These are phyloP conservation scores for Apeira syringaria DNA, from an alignment of 2,888 invertebrate species.

Conservation along the genomic window DNA sequence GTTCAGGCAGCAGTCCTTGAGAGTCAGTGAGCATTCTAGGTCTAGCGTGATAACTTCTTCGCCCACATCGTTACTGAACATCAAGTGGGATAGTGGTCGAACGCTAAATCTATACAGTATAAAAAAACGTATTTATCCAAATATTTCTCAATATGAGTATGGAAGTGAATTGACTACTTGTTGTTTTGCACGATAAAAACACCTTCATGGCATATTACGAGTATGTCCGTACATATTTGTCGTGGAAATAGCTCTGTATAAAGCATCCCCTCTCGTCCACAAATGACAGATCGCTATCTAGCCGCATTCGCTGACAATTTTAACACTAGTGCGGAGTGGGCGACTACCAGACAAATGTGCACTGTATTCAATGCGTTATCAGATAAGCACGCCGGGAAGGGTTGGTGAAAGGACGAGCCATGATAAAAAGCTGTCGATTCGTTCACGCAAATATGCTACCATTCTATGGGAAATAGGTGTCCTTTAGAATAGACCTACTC, in stretches of 20 bases:
- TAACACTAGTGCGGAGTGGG: constrained; percentile 77
- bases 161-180: no score
- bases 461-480: constrained; percentile 74
- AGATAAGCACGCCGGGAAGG: constrained; percentile 74
- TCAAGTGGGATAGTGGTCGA: no score
- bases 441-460: constrained; percentile 69
- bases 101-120: no score
- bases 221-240: no score
- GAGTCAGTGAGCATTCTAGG: no score
- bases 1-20: no score
- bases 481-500: constrained; percentile 52
- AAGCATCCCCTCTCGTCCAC: constrained; percentile 45
- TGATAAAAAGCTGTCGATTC: constrained; percentile 77
- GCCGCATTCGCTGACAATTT: constrained; percentile 77
- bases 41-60: no score
- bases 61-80: no score
- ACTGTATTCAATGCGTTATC: constrained; percentile 75
- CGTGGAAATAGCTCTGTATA: constrained; percentile 14
- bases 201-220: no score
- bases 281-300: constrained; percentile 79
- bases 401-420: constrained; percentile 68
- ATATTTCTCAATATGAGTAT: no score
- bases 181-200: no score
- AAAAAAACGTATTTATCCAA: no score
- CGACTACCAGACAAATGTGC: constrained; percentile 77